Conservation (phyloP, 2,113 vertebrate genomes). For the Hemiprocne comata region DNA sequence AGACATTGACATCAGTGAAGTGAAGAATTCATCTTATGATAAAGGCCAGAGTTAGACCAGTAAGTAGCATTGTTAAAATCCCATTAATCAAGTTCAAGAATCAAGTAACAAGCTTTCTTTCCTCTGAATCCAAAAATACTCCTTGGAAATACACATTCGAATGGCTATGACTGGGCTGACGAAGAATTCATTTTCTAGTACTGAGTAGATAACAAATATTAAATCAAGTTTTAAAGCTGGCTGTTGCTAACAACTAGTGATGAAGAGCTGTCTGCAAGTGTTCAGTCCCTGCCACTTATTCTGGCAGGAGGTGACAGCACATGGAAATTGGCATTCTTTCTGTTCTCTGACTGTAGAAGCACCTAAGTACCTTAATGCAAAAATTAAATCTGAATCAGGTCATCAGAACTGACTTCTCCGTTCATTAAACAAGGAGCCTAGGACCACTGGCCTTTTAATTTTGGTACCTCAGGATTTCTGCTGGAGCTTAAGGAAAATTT, state of each 20-base stretch:
- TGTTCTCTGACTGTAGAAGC: neutral
- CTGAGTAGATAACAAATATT: neutral
- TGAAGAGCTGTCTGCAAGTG: neutral
- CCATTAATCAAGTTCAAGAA: neutral
- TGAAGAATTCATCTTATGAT: neutral
- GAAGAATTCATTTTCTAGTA: neutral
- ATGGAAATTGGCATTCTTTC: neutral
- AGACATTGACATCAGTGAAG: neutral
- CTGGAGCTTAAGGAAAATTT: neutral
- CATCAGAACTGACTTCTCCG: neutral
- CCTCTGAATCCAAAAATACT: neutral
- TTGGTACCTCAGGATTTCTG: neutral
- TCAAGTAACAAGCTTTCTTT: neutral
- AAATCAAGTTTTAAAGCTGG: neutral
- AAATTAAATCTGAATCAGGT: neutral
- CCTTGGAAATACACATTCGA: neutral
- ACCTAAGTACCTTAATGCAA: neutral
- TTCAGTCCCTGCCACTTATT: neutral
- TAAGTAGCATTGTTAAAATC: neutral
- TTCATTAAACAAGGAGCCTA: neutral
- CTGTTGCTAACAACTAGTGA: neutral
- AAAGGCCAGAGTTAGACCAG: neutral
- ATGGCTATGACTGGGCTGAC: neutral
- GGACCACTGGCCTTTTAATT: neutral
- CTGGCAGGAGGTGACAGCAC: neutral